These are phyloP conservation scores for Poeciliopsis presidionis DNA, from an alignment of 2,797 vertebrate genomes.

Conservation along the genomic window DNA sequence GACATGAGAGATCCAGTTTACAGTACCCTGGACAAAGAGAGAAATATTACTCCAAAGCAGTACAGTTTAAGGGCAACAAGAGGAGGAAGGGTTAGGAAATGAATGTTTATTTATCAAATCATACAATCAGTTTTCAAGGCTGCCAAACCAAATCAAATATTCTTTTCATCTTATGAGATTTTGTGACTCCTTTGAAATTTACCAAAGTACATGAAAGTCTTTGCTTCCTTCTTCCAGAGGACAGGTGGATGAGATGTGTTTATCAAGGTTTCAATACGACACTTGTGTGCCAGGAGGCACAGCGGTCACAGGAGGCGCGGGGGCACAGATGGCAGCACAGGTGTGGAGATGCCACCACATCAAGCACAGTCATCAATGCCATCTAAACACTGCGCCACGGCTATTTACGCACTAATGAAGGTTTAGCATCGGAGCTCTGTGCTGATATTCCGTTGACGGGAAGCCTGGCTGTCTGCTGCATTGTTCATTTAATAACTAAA, in stretches of 20 bases:
- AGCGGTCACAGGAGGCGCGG: constrained; percentile 62
- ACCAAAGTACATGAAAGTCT: constrained; percentile 16
- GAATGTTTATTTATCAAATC: background rate
- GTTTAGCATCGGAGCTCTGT: constrained; percentile 14
- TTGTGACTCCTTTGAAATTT: background rate
- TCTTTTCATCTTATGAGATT: background rate
- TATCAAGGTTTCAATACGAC: constrained; percentile 58
- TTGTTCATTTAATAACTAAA: constrained; percentile 65
- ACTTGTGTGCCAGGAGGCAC: constrained; percentile 70
- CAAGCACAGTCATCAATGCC: constrained; percentile 74
- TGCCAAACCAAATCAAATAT: too few species aligned
- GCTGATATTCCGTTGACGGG: constrained; percentile 6
- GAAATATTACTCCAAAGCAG: background rate
- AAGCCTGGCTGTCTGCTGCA: constrained; percentile 28
- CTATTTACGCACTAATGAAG: constrained; percentile 32
- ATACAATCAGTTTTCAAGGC: background rate
- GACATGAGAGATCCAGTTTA: too few species aligned
- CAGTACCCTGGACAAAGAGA: background rate
- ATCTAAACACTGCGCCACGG: constrained; percentile 68
- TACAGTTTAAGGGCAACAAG: background rate
- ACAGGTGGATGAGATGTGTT: constrained; percentile 70
- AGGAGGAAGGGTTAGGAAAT: background rate
- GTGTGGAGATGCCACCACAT: constrained; percentile 79
- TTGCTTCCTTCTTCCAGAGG: constrained; percentile 56
- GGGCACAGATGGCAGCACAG: constrained; percentile 82